These are phyloP conservation scores for Collichthys lucidus DNA, from an alignment of 2,113 vertebrate genomes.

Conservation along the genomic window DNA sequence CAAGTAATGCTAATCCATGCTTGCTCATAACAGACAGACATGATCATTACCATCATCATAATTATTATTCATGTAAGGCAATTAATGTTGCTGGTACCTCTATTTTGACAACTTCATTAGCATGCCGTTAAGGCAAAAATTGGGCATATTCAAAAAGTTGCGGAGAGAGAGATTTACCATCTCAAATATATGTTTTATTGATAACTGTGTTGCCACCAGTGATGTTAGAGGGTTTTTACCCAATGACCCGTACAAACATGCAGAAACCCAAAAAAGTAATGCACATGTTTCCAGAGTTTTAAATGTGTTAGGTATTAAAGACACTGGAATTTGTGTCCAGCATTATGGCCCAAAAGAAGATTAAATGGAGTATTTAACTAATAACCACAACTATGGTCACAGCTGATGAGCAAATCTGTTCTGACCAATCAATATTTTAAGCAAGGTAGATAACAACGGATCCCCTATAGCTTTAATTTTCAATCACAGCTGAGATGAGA, in stretches of 20 bases:
- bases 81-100: slow-evolving; percentile 75
- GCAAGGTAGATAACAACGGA: slow-evolving; percentile 46
- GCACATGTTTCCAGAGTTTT: slow-evolving; percentile 22
- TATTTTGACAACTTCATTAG: slow-evolving; percentile 76
- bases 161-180: slow-evolving; percentile 31
- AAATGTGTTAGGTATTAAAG: slow-evolving; percentile 39
- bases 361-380: slow-evolving; percentile 49
- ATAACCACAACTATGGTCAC: slow-evolving; percentile 29
- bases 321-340: slow-evolving; percentile 31
- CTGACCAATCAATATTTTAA: slow-evolving; percentile 38
- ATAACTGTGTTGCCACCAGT: slow-evolving; percentile 44
- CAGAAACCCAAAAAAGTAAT: slow-evolving; percentile 10
- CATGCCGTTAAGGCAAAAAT: slow-evolving; percentile 57
- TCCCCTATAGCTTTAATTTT: slow-evolving; percentile 10
- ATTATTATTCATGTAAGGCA: slow-evolving; percentile 83
- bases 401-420: background rate
- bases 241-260: slow-evolving; percentile 18
- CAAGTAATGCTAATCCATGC: slow-evolving; percentile 71
- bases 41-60: slow-evolving; percentile 75
- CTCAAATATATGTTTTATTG: slow-evolving; percentile 42
- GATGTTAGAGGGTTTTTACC: slow-evolving; percentile 7
- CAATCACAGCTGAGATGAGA: background rate
- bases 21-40: slow-evolving; percentile 74
- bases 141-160: slow-evolving; percentile 57
- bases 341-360: slow-evolving; percentile 38